Evolutionary conservation across 1,140 invertebrate genomes (phyloP).

Genomic region (Steinernema feltiae): DNA sequence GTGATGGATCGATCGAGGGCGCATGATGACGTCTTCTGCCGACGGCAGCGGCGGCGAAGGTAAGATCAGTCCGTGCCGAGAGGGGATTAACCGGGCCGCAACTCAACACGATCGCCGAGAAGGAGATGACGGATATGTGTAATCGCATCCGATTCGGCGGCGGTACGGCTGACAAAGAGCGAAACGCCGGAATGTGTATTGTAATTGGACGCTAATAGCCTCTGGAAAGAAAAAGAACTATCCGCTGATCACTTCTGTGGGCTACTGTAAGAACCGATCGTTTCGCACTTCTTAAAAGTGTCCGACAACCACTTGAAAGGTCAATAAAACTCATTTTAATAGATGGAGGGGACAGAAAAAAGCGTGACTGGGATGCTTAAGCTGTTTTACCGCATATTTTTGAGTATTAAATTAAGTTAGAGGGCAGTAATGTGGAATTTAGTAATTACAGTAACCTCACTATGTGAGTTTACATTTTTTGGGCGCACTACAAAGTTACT

Average conservation of each 20-base stretch:
- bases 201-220: conserved; percentile 12
- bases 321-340: conserved; percentile 6
- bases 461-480: too few species aligned
- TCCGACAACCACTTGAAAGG: not conserved
- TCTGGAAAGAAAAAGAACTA: not conserved
- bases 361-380: not conserved
- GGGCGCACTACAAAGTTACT: too few species aligned
- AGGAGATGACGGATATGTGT: not conserved
- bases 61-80: not conserved
- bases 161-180: not conserved
- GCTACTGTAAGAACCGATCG: not conserved
- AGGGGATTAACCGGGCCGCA: conserved; percentile 6
- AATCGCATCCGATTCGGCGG: not conserved
- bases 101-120: not conserved
- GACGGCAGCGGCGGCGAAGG: not conserved
- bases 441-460: too few species aligned
- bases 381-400: too few species aligned
- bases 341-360: not conserved
- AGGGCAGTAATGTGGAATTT: too few species aligned
- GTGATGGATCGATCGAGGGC: not conserved
- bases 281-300: not conserved
- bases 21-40: not conserved
- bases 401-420: too few species aligned
- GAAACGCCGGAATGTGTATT: conserved; percentile 3
- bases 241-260: not conserved